Base-by-base conservation (phyloP, 2,888 invertebrate genomes). In the Philhelius pedissequus region DNA sequence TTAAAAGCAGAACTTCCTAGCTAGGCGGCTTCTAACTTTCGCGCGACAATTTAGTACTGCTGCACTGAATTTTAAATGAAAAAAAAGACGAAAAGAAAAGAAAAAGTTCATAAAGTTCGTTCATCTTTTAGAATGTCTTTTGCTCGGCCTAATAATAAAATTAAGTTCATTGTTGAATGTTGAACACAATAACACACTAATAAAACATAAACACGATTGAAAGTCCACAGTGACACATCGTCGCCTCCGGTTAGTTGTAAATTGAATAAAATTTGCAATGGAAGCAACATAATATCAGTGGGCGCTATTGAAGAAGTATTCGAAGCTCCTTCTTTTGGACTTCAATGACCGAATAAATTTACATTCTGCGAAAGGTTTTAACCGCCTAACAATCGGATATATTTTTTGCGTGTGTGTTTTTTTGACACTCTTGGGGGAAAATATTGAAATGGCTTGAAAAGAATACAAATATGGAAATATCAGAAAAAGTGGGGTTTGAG, bases 221-320 rank as follows among this genome's bases (percentile, higher is more conserved):
- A 32, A 58, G 27, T 15, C 9, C 1, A 27, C 22, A 11, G n/a
- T 40, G 38, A 40, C 27, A 27, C 68, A 48, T 15, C 52, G 7
- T 8, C 15, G 8, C 0, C 35, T 35, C 25, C 20, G 3, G 13
- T 38, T 68, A 38, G 3, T 35, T 48, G 40, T 73, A 60, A 82
- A 82, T 77, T 82, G 62, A 48, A 32, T 69, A 5, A 73, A 73
- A 77, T 64, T n/a, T 82, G 68, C 77, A 77, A 77, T 71, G 68
- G 48, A 73, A 77, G 20, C 81, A 68, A 66, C 40, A 27, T 22
- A 6, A 35, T 15, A 3, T 15, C 7, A n/a, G 6, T 43, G 43
- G 43, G 43, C 18, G n/a, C 4, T 15, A 9, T 18, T 18, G 4
- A 43, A 18, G 18, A 8, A 18, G 1, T 43, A 9, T 4, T 43